phyloP scores from a whole-genome alignment of 2,888 invertebrate genomes.

The Amphipyra tragopoginis region DNA sequence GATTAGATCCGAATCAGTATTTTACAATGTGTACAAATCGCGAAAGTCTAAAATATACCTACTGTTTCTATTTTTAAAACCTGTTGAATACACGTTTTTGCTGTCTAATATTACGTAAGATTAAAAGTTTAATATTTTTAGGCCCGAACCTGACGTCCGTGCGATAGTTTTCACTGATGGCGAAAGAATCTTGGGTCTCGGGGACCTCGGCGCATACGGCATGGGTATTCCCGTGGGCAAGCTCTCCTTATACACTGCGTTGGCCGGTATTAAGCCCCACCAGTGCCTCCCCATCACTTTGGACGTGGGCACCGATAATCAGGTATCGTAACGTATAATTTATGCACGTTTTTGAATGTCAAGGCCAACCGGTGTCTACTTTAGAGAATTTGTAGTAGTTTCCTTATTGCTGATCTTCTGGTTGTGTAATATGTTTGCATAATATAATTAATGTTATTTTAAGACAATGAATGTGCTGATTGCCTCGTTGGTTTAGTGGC shows the following conservation, averaged over 20 bases:
- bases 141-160: slow-evolving; percentile 96
- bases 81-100: no score
- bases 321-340: slow-evolving; percentile 82
- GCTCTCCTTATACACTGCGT: slow-evolving; percentile 97
- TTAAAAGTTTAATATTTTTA: slow-evolving; percentile 64
- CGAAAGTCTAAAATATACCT: no score
- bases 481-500: no score
- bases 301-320: slow-evolving; percentile 98
- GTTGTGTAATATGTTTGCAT: neutral
- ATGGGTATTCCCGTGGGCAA: slow-evolving; percentile 99
- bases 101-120: neutral
- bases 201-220: slow-evolving; percentile 98
- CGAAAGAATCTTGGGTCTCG: slow-evolving; percentile 98
- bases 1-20: no score
- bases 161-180: slow-evolving; percentile 99
- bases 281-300: slow-evolving; percentile 98
- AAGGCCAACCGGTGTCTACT: slow-evolving; percentile 34
- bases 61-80: no score
- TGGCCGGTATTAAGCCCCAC: slow-evolving; percentile 98
- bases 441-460: neutral
- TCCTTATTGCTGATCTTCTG: no score
- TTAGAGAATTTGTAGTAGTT: slow-evolving; percentile 1
- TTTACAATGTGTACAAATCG: no score
- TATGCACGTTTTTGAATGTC: slow-evolving; percentile 38
- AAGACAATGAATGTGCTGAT: neutral